These are phyloP conservation scores for Osmoderma eremita DNA, from an alignment of 2,888 invertebrate species.

Conservation along the genomic window DNA sequence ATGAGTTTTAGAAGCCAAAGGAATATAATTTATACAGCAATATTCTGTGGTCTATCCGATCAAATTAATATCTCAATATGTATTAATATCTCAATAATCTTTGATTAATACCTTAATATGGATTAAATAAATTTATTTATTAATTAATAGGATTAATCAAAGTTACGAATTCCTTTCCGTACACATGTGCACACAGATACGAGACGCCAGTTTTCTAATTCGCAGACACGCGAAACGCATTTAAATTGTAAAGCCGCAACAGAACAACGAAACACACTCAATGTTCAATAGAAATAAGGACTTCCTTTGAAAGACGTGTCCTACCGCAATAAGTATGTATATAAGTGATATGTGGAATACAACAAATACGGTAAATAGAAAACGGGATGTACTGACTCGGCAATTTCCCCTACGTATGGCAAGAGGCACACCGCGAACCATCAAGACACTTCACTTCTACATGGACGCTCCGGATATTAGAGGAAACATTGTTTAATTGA, in stretches of 20 bases:
- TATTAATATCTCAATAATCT: too few relatives aligned
- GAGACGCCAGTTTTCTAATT: slow-evolving; percentile 15
- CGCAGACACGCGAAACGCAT: slow-evolving; percentile 8
- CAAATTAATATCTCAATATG: too few relatives aligned
- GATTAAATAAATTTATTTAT: too few relatives aligned
- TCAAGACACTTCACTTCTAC: slow-evolving; percentile 17
- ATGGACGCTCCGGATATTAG: slow-evolving; percentile 30
- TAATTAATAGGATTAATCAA: background rate
- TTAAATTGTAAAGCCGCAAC: slow-evolving; percentile 12
- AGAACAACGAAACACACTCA: slow-evolving; percentile 42
- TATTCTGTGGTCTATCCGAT: too few relatives aligned
- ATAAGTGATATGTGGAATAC: slow-evolving; percentile 13
- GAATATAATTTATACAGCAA: too few relatives aligned
- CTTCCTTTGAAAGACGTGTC: slow-evolving; percentile 33
- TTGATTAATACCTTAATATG: too few relatives aligned
- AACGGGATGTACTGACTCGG: slow-evolving; percentile 38
- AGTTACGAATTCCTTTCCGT: background rate
- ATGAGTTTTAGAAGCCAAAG: too few relatives aligned
- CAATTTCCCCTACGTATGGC: slow-evolving; percentile 15
- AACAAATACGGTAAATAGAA: slow-evolving; percentile 30
- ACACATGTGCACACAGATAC: background rate
- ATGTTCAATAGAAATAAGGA: slow-evolving; percentile 35
- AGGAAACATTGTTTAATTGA: slow-evolving; percentile 42
- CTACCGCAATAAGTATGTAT: slow-evolving; percentile 13
- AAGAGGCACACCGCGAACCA: slow-evolving; percentile 15